These are phyloP conservation scores for Drosophila anomelani DNA, from an alignment of 2,888 invertebrate genomes.

Conservation along the genomic window DNA sequence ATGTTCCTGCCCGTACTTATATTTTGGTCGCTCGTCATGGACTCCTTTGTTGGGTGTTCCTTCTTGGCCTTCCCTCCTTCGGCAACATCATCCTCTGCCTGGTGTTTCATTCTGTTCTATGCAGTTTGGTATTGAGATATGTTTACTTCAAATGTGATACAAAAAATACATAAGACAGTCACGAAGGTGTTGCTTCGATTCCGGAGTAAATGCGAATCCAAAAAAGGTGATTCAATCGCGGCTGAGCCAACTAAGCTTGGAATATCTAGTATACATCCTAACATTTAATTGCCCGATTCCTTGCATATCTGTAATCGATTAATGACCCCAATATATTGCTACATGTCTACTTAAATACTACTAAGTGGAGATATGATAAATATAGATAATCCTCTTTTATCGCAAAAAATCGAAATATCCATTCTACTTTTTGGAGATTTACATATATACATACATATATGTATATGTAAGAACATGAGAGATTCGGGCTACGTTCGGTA, in stretches of 20 bases:
- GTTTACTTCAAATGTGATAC: background rate
- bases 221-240: background rate
- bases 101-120: background rate
- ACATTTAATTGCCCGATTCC: too few species aligned
- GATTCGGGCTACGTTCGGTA: background rate
- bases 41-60: background rate
- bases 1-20: too few species aligned
- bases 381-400: background rate
- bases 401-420: too few species aligned
- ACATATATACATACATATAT: background rate
- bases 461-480: background rate
- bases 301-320: too few species aligned
- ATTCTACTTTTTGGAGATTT: too few species aligned
- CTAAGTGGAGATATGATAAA: too few species aligned
- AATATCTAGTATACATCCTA: background rate
- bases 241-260: conserved; percentile 5
- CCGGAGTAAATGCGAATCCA: too few species aligned
- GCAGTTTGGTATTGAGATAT: background rate
- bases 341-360: too few species aligned
- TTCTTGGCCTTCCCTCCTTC: too few species aligned
- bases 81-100: background rate
- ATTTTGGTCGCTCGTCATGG: too few species aligned
- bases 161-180: conserved; percentile 1
- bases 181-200: background rate
- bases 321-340: too few species aligned